Percentiles rank a stretch among this genome's conserved stretches.
Conservation (phyloP, 2,888 invertebrate species). For the Heteromurus nitidus region DNA sequence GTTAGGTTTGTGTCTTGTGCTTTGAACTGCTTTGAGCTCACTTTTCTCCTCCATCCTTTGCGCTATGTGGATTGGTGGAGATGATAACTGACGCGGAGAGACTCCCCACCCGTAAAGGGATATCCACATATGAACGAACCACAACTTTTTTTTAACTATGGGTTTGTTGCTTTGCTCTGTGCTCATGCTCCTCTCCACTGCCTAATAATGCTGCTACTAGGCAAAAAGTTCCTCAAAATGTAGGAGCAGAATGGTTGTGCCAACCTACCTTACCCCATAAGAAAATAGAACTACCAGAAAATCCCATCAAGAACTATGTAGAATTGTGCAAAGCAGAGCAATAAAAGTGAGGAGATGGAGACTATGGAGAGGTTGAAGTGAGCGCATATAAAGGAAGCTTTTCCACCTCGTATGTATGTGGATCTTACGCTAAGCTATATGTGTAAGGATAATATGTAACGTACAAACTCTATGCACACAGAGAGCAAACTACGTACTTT, state of each 20-base stretch:
- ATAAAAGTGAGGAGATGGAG: slow-evolving; percentile 29
- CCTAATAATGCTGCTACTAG: slow-evolving; percentile 49
- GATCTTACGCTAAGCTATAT: background rate
- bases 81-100: slow-evolving; percentile 50
- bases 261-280: slow-evolving; percentile 65
- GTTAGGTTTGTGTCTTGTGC: no score
- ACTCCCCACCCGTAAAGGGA: slow-evolving; percentile 59
- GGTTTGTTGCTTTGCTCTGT: slow-evolving; percentile 11
- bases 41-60: slow-evolving; percentile 27
- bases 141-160: slow-evolving; percentile 42
- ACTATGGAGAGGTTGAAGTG: slow-evolving; percentile 48
- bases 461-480: background rate
- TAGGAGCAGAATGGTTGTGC: slow-evolving; percentile 27
- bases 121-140: slow-evolving; percentile 53
- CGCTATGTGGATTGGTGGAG: slow-evolving; percentile 53
- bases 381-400: slow-evolving; percentile 29
- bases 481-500: slow-evolving; percentile 7
- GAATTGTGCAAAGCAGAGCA: slow-evolving; percentile 5
- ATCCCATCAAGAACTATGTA: slow-evolving; percentile 33
- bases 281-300: slow-evolving; percentile 59
- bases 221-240: slow-evolving; percentile 58
- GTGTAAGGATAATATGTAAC: background rate
- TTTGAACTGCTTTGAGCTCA: slow-evolving; percentile 8
- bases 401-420: background rate
- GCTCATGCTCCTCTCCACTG: slow-evolving; percentile 19